A percentile compares a stretch with the other conserved stretches of the same genome.
These are phyloP conservation scores for Bicyclus anynana DNA, from an alignment of 1,140 invertebrate species.

Conservation along the genomic window DNA sequence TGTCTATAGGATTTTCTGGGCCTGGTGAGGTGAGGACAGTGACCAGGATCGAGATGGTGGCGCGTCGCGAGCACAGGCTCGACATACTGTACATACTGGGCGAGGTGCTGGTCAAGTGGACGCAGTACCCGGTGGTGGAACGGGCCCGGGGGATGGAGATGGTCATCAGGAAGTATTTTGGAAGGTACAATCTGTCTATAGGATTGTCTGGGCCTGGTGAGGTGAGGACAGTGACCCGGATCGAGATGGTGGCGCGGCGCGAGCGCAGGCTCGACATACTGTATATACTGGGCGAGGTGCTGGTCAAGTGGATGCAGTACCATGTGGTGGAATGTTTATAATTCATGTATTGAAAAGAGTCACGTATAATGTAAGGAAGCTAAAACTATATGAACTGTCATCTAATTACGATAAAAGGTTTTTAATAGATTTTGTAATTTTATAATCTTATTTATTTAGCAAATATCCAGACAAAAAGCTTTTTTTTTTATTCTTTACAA, in stretches of 20 bases:
- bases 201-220: too few species aligned
- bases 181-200: constrained; percentile 37
- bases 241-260: constrained; percentile 40
- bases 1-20: too few species aligned
- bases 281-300: constrained; percentile 45
- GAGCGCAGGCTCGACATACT: constrained; percentile 47
- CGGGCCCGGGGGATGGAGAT: constrained; percentile 55
- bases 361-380: too few species aligned
- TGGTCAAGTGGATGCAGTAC: constrained; percentile 44
- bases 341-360: too few species aligned
- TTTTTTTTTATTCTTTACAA: too few species aligned
- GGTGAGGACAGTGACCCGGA: constrained; percentile 33
- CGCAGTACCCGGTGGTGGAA: constrained; percentile 40
- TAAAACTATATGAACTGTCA: too few species aligned
- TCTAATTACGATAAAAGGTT: too few species aligned
- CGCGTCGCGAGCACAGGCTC: constrained; percentile 35
- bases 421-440: too few species aligned
- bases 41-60: constrained; percentile 38
- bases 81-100: constrained; percentile 58
- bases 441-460: too few species aligned
- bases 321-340: constrained; percentile 38
- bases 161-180: constrained; percentile 45
- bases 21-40: constrained; percentile 45
- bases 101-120: constrained; percentile 37
- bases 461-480: too few species aligned